Evolutionary conservation across 2,888 invertebrate genomes (phyloP).

Genomic region (Caenorhabditis sp.): DNA sequence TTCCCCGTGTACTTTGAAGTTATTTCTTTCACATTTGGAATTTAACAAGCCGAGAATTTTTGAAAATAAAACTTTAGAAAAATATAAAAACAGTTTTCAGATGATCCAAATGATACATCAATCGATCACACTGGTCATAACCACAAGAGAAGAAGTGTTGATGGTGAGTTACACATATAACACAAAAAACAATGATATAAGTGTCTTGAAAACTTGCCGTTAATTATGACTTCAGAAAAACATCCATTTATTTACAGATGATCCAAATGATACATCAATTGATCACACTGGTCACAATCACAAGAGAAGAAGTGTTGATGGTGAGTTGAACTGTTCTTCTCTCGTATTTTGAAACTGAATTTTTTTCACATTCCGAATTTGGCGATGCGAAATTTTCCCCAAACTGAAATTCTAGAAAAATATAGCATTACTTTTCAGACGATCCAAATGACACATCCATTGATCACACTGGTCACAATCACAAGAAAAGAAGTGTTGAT

Average conservation of each 20-base stretch:
- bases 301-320: conserved; percentile 4
- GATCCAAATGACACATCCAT: conserved; percentile 51
- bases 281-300: conserved; percentile 47
- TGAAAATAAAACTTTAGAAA: not conserved
- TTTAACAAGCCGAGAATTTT: no score
- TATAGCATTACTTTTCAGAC: conserved; percentile 13
- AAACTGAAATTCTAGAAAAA: not conserved
- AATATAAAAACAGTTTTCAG: conserved; percentile 1
- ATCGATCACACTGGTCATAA: conserved; percentile 49
- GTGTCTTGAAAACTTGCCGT: no score
- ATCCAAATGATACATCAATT: conserved; percentile 49
- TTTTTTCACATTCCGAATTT: not conserved
- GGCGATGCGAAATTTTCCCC: no score
- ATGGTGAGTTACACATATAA: not conserved
- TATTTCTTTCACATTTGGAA: not conserved
- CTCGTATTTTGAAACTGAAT: no score
- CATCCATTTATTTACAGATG: conserved; percentile 12
- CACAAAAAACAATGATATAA: no score
- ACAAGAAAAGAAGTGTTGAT: conserved; percentile 27
- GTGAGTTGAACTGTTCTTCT: no score
- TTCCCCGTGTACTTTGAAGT: no score
- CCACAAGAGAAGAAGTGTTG: conserved; percentile 28
- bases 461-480: conserved; percentile 47
- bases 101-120: conserved; percentile 50
- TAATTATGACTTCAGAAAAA: no score